These are phyloP conservation scores for Glossosoma conforme DNA, from an alignment of 1,140 invertebrate species.

Conservation along the genomic window DNA sequence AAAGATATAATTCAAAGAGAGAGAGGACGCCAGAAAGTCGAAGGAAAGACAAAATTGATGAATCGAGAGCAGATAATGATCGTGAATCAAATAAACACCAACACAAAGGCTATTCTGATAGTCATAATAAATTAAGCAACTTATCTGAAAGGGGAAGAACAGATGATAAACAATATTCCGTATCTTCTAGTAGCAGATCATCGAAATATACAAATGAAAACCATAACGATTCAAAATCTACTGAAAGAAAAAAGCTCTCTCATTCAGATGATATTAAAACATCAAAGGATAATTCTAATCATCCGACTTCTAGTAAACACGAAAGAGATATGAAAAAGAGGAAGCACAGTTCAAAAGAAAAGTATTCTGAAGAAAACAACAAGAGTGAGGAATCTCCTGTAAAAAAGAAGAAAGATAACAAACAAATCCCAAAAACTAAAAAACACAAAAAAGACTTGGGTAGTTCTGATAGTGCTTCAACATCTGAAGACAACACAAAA, in stretches of 20 bases:
- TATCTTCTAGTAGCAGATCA: neutral
- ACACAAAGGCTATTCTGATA: no score
- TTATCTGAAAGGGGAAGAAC: no score
- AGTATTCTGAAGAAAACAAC: neutral
- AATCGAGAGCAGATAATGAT: no score
- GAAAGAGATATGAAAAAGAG: no score
- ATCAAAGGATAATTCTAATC: no score
- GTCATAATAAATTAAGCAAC: no score
- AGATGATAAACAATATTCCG: neutral
- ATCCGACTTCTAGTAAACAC: no score
- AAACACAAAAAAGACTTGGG: neutral
- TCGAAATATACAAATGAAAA: slow-evolving; percentile 1
- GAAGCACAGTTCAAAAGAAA: slow-evolving; percentile 5
- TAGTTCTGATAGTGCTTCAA: slow-evolving; percentile 1
- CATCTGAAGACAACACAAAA: slow-evolving; percentile 7
- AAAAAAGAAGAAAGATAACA: slow-evolving; percentile 1
- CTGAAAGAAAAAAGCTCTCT: no score
- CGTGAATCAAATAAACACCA: neutral
- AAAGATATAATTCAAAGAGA: slow-evolving; percentile 1
- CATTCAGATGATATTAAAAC: no score
- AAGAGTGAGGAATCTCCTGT: neutral
- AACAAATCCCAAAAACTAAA: neutral
- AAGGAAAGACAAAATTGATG: slow-evolving; percentile 1
- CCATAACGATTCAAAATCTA: no score
- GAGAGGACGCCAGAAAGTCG: slow-evolving; percentile 4